Evolutionary conservation across 92 coral and sea anemone genomes (phyloP).

Genomic region (Paragorgia papillata): DNA sequence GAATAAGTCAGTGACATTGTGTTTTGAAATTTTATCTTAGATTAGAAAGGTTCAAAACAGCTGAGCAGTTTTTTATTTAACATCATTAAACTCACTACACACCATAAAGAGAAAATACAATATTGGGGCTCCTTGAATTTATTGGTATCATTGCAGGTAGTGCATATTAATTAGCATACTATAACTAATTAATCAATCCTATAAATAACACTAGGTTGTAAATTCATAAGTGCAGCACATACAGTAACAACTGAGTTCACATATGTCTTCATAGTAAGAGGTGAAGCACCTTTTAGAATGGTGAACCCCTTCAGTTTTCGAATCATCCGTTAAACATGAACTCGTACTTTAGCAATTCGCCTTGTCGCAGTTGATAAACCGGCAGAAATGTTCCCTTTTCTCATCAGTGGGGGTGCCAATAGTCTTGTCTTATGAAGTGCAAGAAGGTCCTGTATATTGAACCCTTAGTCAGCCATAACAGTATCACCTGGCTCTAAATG

Average conservation of each 20-base stretch:
- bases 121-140: too few relatives aligned
- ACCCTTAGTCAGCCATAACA: too few relatives aligned
- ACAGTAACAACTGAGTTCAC: constrained; percentile 67
- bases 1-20: too few relatives aligned
- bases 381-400: constrained; percentile 41
- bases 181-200: background rate
- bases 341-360: constrained; percentile 63
- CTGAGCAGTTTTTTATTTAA: too few relatives aligned
- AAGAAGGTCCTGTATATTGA: constrained; percentile 51
- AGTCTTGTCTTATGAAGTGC: constrained; percentile 51
- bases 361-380: constrained; percentile 49
- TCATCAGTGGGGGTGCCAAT: constrained; percentile 59
- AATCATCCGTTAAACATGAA: constrained; percentile 76
- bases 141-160: too few relatives aligned
- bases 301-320: constrained; percentile 63
- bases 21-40: too few relatives aligned
- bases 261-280: constrained; percentile 68
- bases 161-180: background rate
- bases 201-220: constrained; percentile 43
- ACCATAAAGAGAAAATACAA: too few relatives aligned
- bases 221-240: constrained; percentile 70
- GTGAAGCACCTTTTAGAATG: constrained; percentile 65
- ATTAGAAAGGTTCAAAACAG: too few relatives aligned
- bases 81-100: too few relatives aligned
- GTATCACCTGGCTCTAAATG: too few relatives aligned